These are phyloP conservation scores for Halesus radiatus DNA, from an alignment of 1,140 invertebrate species.

Conservation along the genomic window DNA sequence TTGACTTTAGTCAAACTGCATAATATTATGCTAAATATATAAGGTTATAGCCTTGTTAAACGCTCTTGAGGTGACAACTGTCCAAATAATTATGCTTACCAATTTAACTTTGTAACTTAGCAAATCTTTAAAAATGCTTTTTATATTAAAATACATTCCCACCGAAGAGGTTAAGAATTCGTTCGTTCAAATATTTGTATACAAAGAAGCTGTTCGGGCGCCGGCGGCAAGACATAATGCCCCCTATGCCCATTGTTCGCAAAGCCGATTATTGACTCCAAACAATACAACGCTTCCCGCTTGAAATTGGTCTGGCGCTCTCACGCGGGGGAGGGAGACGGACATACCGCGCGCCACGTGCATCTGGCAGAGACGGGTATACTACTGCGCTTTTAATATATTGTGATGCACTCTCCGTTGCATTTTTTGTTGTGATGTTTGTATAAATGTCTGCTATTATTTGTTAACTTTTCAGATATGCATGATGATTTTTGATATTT, in stretches of 20 bases:
- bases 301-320: slow-evolving; percentile 22
- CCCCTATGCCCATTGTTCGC: slow-evolving; percentile 49
- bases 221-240: slow-evolving; percentile 38
- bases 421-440: too few relatives aligned
- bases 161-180: slow-evolving; percentile 17
- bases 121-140: neutral
- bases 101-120: neutral
- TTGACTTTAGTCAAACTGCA: too few relatives aligned
- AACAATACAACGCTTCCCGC: slow-evolving; percentile 6
- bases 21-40: too few relatives aligned
- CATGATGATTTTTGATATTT: too few relatives aligned
- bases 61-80: too few relatives aligned
- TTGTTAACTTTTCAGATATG: too few relatives aligned
- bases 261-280: slow-evolving; percentile 44
- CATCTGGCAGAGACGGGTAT: neutral
- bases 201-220: slow-evolving; percentile 39
- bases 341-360: neutral
- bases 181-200: slow-evolving; percentile 43
- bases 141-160: neutral
- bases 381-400: neutral
- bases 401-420: neutral
- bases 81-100: too few relatives aligned
- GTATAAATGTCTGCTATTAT: too few relatives aligned
- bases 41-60: too few relatives aligned
- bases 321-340: slow-evolving; percentile 18